Conservation (phyloP, 2,888 invertebrate genomes). For the Panopea generosa region DNA sequence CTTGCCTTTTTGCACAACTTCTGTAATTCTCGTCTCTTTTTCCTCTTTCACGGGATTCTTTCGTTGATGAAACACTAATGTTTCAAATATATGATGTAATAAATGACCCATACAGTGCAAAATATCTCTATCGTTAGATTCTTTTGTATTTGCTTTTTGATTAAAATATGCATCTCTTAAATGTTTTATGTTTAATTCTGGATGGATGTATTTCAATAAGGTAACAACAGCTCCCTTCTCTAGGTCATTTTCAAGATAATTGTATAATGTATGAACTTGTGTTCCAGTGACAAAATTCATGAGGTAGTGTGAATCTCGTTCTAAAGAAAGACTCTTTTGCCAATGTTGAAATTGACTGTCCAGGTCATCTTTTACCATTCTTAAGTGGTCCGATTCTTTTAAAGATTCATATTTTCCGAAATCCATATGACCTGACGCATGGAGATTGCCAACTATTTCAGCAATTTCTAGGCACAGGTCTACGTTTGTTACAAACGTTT, state of each 20-base stretch:
- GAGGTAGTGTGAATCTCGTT: conserved; percentile 37
- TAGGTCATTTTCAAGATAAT: conserved; percentile 29
- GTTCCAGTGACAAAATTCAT: conserved; percentile 59
- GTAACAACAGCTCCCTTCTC: conserved; percentile 14
- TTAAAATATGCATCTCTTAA: conserved; percentile 5
- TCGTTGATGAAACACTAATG: neutral
- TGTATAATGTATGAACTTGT: conserved; percentile 51
- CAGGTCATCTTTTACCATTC: neutral
- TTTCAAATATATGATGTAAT: conserved; percentile 19
- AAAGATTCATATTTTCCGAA: conserved; percentile 1
- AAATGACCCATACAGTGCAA: conserved; percentile 27
- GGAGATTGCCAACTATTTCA: conserved; percentile 6
- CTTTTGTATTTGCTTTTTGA: neutral
- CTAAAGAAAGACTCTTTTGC: conserved; percentile 16
- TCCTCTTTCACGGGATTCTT: neutral
- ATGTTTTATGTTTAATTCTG: conserved; percentile 7
- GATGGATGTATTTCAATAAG: conserved; percentile 46
- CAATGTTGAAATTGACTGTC: conserved; percentile 16
- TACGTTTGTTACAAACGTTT: conserved; percentile 22
- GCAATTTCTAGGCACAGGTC: conserved; percentile 37
- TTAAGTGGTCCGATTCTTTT: neutral
- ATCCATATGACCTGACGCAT: conserved; percentile 33
- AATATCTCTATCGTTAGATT: neutral
- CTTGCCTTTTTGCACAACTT: conserved; percentile 48
- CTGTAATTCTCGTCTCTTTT: conserved; percentile 27